Base-by-base conservation (phyloP, 2,797 vertebrate species). In the Danio jaintianensis region DNA sequence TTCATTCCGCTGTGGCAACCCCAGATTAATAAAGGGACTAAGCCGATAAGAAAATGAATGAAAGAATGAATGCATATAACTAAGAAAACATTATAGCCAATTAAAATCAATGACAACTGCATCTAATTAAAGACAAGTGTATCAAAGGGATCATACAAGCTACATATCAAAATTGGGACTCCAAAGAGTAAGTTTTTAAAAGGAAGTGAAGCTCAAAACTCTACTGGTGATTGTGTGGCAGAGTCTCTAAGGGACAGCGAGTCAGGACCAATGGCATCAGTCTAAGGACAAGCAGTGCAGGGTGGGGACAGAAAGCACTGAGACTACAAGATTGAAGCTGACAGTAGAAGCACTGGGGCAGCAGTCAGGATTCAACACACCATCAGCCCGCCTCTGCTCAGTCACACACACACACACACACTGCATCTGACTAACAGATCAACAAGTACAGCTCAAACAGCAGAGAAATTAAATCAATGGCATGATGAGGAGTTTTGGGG, bases 191-290 rank as follows among this genome's bases (percentile, higher is more conserved):
- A 0, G 9, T 38, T 78, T 45, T 53, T 10, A 43, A 13, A 38
- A 70, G 20, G 58, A 55, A 74, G 5, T 42, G 61, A 74, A 74
- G 52, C 52, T 29, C n/a, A 62, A 78, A 75, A 78, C 78, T 62
- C 45, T 72, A 29, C 61, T 76, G 78, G 79, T 79, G 66, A 69
- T 58, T 38, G 58, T 71, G 43, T 77, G 22, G 53, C 20, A 15
- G 66, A 22, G 71, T 81, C 66, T 81, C 75, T 52, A 83, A 79
- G 77, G 75, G 59, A 75, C 79, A 83, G 62, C 50, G 59, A 81
- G 79, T 85, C 75, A 79, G 59, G 70, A 58, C 55, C 59, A 63
- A 83, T 85, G 73, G 81, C 58, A 79, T 85, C 83, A 47, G 58
- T 53, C 70, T 78, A 58, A 61, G 40, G 47, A 64, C 40, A 71